phyloP scores from a whole-genome alignment of 2,113 vertebrate species.

The Camelus dromedarius region DNA sequence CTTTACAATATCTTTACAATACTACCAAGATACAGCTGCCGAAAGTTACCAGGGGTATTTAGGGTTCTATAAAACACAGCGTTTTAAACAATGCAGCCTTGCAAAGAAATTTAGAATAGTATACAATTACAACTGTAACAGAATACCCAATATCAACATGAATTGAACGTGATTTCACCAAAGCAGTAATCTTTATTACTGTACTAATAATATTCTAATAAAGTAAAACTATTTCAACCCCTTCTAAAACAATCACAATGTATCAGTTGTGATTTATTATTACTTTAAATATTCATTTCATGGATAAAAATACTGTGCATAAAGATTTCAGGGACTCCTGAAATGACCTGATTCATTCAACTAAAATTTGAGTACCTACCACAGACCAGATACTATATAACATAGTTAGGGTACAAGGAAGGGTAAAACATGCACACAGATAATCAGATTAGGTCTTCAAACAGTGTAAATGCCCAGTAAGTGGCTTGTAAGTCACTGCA shows the following conservation, averaged over 20 bases:
- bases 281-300: constrained; percentile 2
- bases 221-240: not conserved
- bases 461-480: not conserved
- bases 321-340: not conserved
- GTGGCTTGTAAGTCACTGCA: not conserved
- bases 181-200: not conserved
- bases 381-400: not conserved
- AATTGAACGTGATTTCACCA: not conserved
- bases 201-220: constrained; percentile 3
- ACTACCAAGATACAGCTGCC: not conserved
- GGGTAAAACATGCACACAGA: not conserved
- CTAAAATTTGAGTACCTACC: not conserved
- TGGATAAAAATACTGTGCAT: not conserved
- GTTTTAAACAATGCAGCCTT: not conserved
- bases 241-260: not conserved
- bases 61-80: not conserved
- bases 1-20: not conserved
- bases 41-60: not conserved
- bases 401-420: not conserved
- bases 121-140: not conserved
- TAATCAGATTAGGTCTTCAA: not conserved
- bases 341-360: not conserved
- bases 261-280: not conserved
- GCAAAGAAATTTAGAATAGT: not conserved
- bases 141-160: not conserved